Percentiles rank a stretch among this genome's conserved stretches.
These are phyloP conservation scores for Pangasius sanitwongsei DNA, from an alignment of 2,797 vertebrate genomes.

Conservation along the genomic window DNA sequence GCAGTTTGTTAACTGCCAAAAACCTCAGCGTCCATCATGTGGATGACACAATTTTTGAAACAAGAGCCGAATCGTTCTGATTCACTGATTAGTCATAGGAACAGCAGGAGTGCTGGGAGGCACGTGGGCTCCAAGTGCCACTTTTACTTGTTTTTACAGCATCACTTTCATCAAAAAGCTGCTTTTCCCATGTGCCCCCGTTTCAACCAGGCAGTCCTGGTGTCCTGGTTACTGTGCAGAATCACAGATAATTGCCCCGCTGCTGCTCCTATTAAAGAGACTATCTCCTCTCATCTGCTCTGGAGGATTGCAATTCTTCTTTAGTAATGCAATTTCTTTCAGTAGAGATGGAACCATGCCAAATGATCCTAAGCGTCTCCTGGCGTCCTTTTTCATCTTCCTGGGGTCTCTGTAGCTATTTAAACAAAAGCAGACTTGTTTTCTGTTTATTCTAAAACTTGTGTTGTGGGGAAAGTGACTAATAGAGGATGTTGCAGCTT, in stretches of 20 bases:
- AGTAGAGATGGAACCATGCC: conserved; percentile 49
- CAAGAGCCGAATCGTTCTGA: conserved; percentile 25
- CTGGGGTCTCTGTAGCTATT: conserved; percentile 13
- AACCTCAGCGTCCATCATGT: not conserved
- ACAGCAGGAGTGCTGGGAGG: conserved; percentile 7
- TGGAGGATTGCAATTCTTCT: conserved; percentile 60
- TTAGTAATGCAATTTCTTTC: conserved; percentile 59
- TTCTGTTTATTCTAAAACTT: not conserved
- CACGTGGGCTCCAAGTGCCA: conserved; percentile 40
- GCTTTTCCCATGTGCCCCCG: conserved; percentile 5
- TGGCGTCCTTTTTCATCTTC: conserved; percentile 42
- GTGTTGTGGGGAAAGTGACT: not conserved
- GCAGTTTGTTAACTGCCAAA: not conserved
- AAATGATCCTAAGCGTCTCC: conserved; percentile 52
- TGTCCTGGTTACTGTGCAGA: conserved; percentile 50
- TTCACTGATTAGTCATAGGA: conserved; percentile 33
- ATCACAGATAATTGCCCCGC: conserved; percentile 63
- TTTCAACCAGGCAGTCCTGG: conserved; percentile 40
- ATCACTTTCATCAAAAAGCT: conserved; percentile 7
- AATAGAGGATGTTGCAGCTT: not conserved
- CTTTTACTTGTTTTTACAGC: conserved; percentile 34
- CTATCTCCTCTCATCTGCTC: conserved; percentile 60
- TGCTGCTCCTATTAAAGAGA: conserved; percentile 58
- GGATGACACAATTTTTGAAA: not conserved
- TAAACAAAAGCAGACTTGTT: conserved; percentile 32